These are phyloP conservation scores for Parotocinclus haroldoi DNA, from an alignment of 2,797 vertebrate species.

Conservation along the genomic window DNA sequence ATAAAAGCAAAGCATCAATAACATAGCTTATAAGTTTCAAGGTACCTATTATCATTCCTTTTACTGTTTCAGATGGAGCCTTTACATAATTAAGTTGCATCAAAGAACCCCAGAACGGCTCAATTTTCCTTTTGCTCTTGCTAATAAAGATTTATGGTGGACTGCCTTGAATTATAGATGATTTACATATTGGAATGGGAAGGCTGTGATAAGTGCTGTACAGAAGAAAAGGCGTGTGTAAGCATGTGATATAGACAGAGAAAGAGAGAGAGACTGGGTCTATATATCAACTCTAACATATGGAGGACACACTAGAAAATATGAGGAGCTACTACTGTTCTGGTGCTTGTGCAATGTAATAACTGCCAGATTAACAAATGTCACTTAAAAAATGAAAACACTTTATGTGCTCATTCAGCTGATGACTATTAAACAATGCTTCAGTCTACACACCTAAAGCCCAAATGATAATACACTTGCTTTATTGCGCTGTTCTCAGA, in stretches of 20 bases:
- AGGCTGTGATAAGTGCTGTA: slow-evolving; percentile 37
- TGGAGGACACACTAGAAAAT: slow-evolving; percentile 19
- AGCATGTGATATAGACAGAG: neutral
- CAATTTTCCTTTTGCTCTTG: slow-evolving; percentile 54
- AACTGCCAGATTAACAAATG: slow-evolving; percentile 24
- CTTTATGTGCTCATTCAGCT: slow-evolving; percentile 5
- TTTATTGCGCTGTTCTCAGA: too few relatives aligned
- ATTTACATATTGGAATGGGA: slow-evolving; percentile 66
- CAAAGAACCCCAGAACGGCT: slow-evolving; percentile 59
- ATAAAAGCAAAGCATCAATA: slow-evolving; percentile 63
- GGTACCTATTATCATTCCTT: slow-evolving; percentile 57
- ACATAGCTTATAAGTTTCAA: slow-evolving; percentile 55
- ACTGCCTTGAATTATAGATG: slow-evolving; percentile 60
- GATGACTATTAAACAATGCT: neutral
- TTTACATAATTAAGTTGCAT: slow-evolving; percentile 56
- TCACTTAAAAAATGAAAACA: slow-evolving; percentile 18
- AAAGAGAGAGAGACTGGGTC: slow-evolving; percentile 2
- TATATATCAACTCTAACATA: slow-evolving; percentile 15
- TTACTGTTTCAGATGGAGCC: slow-evolving; percentile 48
- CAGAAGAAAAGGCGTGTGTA: slow-evolving; percentile 37
- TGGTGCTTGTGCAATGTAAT: slow-evolving; percentile 28
- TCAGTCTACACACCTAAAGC: too few relatives aligned
- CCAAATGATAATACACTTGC: too few relatives aligned
- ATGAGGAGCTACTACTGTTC: slow-evolving; percentile 9
- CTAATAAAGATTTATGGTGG: slow-evolving; percentile 75